phyloP scores from a whole-genome alignment of 2,888 invertebrate genomes.

The Spilarctia lutea region DNA sequence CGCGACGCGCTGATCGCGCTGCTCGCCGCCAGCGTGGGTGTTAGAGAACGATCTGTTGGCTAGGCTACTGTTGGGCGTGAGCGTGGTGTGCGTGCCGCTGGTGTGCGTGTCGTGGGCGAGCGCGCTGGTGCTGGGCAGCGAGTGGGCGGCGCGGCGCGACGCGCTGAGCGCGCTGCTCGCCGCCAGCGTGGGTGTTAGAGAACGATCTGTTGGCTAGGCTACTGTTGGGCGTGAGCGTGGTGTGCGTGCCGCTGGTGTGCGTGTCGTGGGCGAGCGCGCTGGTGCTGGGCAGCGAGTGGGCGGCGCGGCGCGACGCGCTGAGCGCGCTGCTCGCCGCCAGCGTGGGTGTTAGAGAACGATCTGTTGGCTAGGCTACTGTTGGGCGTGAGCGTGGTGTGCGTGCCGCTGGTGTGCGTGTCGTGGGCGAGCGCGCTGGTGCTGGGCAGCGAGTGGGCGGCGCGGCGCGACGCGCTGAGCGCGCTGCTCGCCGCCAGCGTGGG shows the following conservation, averaged over 20 bases:
- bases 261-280: conserved; percentile 92
- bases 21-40: conserved; percentile 90
- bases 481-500: conserved; percentile 91
- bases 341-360: conserved; percentile 69
- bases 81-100: conserved; percentile 94
- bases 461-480: conserved; percentile 89
- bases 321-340: conserved; percentile 92
- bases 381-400: conserved; percentile 94
- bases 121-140: conserved; percentile 86
- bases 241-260: conserved; percentile 94
- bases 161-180: conserved; percentile 92
- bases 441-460: conserved; percentile 90
- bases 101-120: conserved; percentile 94
- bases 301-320: conserved; percentile 88
- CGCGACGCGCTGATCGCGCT: conserved; percentile 90
- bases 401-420: conserved; percentile 93
- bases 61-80: conserved; percentile 94
- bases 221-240: conserved; percentile 94
- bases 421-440: conserved; percentile 90
- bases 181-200: conserved; percentile 85
- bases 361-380: conserved; percentile 88
- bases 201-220: conserved; percentile 82
- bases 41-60: too few relatives aligned
- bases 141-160: conserved; percentile 89
- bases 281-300: conserved; percentile 88